Evolutionary conservation across 2,888 invertebrate species (phyloP).

Genomic region (Neuroscelio doddi): DNA sequence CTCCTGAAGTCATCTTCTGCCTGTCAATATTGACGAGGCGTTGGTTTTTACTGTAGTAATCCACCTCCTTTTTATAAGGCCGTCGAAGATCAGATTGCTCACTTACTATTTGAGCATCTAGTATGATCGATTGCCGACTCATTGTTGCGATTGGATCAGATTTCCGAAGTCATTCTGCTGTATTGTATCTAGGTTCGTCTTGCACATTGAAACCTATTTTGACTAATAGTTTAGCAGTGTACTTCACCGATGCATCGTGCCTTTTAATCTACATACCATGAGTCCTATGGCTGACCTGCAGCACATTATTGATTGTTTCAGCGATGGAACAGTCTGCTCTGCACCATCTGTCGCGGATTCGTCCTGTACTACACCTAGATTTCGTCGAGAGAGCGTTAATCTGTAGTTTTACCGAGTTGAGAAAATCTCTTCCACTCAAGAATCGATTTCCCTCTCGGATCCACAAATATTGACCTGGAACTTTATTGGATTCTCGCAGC

Average conservation of each 20-base stretch:
- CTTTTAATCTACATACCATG: neutral
- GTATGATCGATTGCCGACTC: conserved; percentile 49
- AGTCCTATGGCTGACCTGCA: conserved; percentile 13
- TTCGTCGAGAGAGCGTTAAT: conserved; percentile 10
- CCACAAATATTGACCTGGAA: conserved; percentile 7
- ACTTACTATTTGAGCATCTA: conserved; percentile 57
- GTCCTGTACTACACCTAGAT: conserved; percentile 1
- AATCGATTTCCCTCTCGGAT: neutral
- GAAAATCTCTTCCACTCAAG: conserved; percentile 7
- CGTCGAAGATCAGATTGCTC: too few species aligned
- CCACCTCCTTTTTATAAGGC: too few species aligned
- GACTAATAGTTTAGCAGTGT: neutral
- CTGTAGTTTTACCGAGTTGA: neutral
- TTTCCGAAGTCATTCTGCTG: conserved; percentile 52
- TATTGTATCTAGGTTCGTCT: conserved; percentile 26
- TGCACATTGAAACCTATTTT: neutral
- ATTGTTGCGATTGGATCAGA: conserved; percentile 55
- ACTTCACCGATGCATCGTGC: neutral
- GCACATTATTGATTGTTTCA: conserved; percentile 15
- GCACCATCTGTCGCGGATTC: neutral
- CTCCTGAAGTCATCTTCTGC: too few species aligned
- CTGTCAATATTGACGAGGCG: too few species aligned
- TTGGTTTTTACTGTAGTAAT: too few species aligned
- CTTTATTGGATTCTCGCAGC: neutral
- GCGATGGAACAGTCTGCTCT: neutral